Conservation (phyloP, 1,140 invertebrate genomes). For the Eriosoma lanigerum region DNA sequence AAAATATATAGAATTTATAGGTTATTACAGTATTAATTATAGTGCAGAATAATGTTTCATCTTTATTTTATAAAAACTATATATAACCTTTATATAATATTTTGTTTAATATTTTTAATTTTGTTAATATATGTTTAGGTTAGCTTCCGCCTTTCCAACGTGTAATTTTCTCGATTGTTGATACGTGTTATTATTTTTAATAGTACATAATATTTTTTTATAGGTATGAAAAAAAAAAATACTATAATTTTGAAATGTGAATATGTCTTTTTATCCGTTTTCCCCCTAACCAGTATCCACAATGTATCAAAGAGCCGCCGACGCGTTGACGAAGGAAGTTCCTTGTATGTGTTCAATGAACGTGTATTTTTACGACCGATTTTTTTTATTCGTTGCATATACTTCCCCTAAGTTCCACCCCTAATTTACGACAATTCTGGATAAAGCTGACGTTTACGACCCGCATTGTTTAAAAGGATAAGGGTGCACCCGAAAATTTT, state of each 20-base stretch:
- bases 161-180: not conserved
- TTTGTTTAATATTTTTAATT: too few relatives aligned
- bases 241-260: not conserved
- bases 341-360: not conserved
- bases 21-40: too few relatives aligned
- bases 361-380: constrained; percentile 36
- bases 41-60: too few relatives aligned
- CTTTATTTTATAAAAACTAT: too few relatives aligned
- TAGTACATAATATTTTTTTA: not conserved
- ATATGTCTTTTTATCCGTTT: not conserved
- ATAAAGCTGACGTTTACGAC: constrained; percentile 37
- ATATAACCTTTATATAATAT: too few relatives aligned
- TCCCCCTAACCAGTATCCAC: not conserved
- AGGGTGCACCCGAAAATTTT: constrained; percentile 24
- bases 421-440: constrained; percentile 40
- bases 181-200: not conserved
- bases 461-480: constrained; percentile 38
- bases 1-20: too few relatives aligned
- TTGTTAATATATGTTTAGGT: too few relatives aligned
- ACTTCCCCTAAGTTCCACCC: constrained; percentile 36
- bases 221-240: not conserved
- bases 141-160: too few relatives aligned
- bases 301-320: not conserved
- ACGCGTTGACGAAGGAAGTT: constrained; percentile 33
- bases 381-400: not conserved